phyloP scores from a whole-genome alignment of 2,113 vertebrate species.

The Rhabdornis inornatus region DNA sequence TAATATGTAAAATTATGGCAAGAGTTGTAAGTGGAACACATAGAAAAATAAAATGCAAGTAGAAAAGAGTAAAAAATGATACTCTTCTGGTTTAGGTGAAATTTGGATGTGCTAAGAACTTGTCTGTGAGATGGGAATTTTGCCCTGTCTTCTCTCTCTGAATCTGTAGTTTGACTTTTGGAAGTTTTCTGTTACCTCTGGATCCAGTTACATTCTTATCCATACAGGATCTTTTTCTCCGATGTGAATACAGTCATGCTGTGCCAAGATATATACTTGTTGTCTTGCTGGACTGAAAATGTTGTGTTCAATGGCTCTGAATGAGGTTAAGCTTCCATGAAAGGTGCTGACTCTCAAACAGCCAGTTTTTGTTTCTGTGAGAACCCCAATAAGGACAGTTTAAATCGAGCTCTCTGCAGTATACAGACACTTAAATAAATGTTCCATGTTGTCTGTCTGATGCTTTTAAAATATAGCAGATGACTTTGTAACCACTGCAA shows the following conservation, averaged over 20 bases:
- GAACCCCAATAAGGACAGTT: conserved; percentile 37
- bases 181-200: background rate
- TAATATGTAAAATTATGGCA: background rate
- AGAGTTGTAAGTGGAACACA: background rate
- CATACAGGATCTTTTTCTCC: background rate
- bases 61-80: background rate
- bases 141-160: background rate
- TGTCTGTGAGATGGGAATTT: background rate
- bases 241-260: background rate
- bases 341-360: conserved; percentile 30
- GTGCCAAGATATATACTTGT: background rate
- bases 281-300: conserved; percentile 29
- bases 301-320: conserved; percentile 12
- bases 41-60: background rate
- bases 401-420: conserved; percentile 53
- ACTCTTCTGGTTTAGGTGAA: background rate
- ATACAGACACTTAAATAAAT: conserved; percentile 60
- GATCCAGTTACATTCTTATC: background rate
- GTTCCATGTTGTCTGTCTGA: conserved; percentile 58
- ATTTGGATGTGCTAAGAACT: background rate
- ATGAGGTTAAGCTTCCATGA: background rate
- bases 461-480: conserved; percentile 40
- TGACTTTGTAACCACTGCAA: conserved; percentile 24
- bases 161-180: background rate
- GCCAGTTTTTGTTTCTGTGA: conserved; percentile 50